Evolutionary conservation across 2,888 invertebrate genomes (phyloP), one percentile per base, ranked within the genome.

Genomic region (Ryuthela nishihirai): DNA sequence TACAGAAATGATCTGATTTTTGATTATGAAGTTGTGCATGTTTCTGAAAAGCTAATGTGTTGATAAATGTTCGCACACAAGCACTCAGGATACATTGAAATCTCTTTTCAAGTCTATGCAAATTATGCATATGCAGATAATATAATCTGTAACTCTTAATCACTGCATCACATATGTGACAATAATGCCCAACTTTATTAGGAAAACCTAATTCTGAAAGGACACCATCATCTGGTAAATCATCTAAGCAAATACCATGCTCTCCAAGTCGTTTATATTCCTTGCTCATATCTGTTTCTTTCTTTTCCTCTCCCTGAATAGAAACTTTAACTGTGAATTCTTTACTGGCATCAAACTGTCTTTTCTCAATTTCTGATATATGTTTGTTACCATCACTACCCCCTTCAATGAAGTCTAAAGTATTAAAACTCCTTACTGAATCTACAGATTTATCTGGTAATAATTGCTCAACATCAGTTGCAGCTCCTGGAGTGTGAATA

Each of bases 81-180:
- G 53, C 47, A 2, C 54, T 65, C 21, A 65, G 60, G 18, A 65
- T 56, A 39, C 65, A 65, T 36, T 63, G 62, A 26, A 63, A 65
- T 10, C 65, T 35, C 29, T 65, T 65, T 24, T 65, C 63, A 32
- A 65, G 24, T 10, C 54, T 55, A 45, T 65, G 65, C 21, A 63
- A 38, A 41, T 64, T 65, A 40, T 65, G 63, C 65, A 65, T 65
- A 21, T 65, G 65, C 10, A 65, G 45, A 21, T 65, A 65, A 38
- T 60, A 65, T 1, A 63, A 46, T 1, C 54, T 26, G 24, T 65
- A 65, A 32, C 61, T 65, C 34, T 65, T 65, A 24, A 65, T 63
- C 20, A 65, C 63, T 17, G 60, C 54, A 45, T 63, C 63, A 44
- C 65, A 65, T 7, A 64, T 10, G 26, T 65, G 65, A 47, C 65